A percentile compares a stretch with the other conserved stretches of the same genome.
phyloP scores from a whole-genome alignment of 2,113 vertebrate species.

The Callionymus lyra region DNA sequence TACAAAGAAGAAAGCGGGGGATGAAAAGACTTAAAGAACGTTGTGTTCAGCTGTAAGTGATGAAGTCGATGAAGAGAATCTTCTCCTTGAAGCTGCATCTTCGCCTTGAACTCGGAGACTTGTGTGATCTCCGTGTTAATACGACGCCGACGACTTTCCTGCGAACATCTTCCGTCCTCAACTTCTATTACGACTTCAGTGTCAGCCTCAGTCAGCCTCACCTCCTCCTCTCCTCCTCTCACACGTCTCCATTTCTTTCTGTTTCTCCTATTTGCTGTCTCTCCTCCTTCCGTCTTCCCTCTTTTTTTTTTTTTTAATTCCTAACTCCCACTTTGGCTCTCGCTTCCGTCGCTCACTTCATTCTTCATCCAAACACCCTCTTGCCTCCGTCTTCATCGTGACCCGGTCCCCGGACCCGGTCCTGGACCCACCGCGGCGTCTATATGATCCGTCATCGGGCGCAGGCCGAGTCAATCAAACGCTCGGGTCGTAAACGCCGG shows the following conservation, averaged over 20 bases:
- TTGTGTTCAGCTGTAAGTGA: too few relatives aligned
- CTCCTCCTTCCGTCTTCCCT: conserved; percentile 10
- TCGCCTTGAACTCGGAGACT: too few relatives aligned
- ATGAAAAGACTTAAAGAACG: too few relatives aligned
- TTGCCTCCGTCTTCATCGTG: conserved; percentile 12
- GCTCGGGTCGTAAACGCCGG: conserved; percentile 18
- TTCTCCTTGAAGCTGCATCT: too few relatives aligned
- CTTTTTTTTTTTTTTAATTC: conserved; percentile 2
- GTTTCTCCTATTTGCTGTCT: conserved; percentile 38
- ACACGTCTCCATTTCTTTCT: conserved; percentile 48
- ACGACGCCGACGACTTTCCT: too few relatives aligned
- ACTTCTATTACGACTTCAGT: not conserved
- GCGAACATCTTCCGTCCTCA: not conserved
- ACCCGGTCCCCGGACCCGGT: conserved; percentile 7
- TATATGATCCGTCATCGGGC: too few relatives aligned
- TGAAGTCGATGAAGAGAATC: too few relatives aligned
- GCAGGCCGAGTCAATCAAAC: conserved; percentile 28
- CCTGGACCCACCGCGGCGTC: conserved; percentile 45
- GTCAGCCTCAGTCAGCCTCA: conserved; percentile 18
- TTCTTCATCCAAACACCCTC: conserved; percentile 45
- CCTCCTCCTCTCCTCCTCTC: conserved; percentile 26
- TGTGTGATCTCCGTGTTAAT: too few relatives aligned
- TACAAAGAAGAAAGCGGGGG: too few relatives aligned
- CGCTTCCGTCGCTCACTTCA: conserved; percentile 22
- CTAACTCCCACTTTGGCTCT: conserved; percentile 3